Evolutionary conservation across 2,113 vertebrate genomes (phyloP).

Genomic region (Anoura caudifer): DNA sequence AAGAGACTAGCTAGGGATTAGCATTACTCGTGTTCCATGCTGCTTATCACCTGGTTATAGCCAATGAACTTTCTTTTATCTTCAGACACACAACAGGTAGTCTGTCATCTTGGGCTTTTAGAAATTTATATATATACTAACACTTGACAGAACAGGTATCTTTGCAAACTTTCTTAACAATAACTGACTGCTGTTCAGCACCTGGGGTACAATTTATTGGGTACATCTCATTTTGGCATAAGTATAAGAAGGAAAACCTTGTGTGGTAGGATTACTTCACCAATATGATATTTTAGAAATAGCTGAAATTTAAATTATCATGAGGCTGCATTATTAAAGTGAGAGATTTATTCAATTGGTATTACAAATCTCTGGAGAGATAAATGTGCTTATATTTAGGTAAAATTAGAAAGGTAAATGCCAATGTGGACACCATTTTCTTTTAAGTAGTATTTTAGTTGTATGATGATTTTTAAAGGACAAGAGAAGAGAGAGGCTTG

Average conservation of each 20-base stretch:
- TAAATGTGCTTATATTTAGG: constrained; percentile 63
- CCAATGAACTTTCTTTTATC: constrained; percentile 33
- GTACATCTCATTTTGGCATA: constrained; percentile 65
- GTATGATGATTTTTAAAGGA: constrained; percentile 37
- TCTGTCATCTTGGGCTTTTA: constrained; percentile 60
- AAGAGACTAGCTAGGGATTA: constrained; percentile 15
- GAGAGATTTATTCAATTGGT: constrained; percentile 70
- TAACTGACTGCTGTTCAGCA: constrained; percentile 38
- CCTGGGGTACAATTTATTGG: constrained; percentile 55
- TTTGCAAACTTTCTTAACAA: constrained; percentile 57
- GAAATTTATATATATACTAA: constrained; percentile 61
- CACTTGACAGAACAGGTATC: constrained; percentile 43
- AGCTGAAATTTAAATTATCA: constrained; percentile 62
- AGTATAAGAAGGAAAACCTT: constrained; percentile 56
- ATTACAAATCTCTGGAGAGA: constrained; percentile 58
- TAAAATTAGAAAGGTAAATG: constrained; percentile 66
- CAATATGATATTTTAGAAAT: constrained; percentile 66
- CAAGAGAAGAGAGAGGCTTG: constrained; percentile 10
- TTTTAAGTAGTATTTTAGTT: constrained; percentile 56
- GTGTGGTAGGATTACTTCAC: constrained; percentile 66
- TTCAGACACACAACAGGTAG: constrained; percentile 38
- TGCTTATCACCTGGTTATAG: constrained; percentile 11
- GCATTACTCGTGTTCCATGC: neutral
- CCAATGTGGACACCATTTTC: constrained; percentile 60
- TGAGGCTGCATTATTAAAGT: constrained; percentile 66